A percentile compares a stretch with the other conserved stretches of the same genome.
These are phyloP conservation scores for Arrhamphus sclerolepis DNA, from an alignment of 2,797 vertebrate species.

Conservation along the genomic window DNA sequence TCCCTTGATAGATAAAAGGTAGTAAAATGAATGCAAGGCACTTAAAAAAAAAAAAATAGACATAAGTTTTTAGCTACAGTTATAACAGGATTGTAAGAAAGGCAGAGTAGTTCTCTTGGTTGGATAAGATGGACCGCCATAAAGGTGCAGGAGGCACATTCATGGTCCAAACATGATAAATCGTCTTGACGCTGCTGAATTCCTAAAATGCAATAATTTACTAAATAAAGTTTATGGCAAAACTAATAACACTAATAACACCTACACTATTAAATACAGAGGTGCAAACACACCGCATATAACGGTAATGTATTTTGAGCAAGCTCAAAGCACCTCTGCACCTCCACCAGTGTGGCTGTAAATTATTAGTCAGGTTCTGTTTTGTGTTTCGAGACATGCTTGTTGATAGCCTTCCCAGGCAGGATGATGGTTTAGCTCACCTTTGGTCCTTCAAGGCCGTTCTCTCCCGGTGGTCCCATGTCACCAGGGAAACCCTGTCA, in stretches of 20 bases:
- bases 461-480: slow-evolving; percentile 95
- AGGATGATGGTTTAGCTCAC: slow-evolving; percentile 74
- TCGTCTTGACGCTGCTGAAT: no score
- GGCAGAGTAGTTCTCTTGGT: not conserved
- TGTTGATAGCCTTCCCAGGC: not conserved
- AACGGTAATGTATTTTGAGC: not conserved
- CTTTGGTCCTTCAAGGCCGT: slow-evolving; percentile 94
- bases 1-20: slow-evolving; percentile 81
- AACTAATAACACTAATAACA: not conserved
- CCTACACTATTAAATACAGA: not conserved
- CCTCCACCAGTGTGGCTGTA: not conserved
- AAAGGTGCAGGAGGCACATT: not conserved
- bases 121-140: not conserved
- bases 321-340: not conserved
- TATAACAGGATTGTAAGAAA: not conserved
- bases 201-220: not conserved
- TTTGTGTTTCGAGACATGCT: not conserved
- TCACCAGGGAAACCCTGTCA: slow-evolving; percentile 95
- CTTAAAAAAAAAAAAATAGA: no score
- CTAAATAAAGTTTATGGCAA: not conserved
- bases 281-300: not conserved
- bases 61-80: slow-evolving; percentile 5
- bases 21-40: slow-evolving; percentile 18
- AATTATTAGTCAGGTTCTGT: not conserved
- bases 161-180: not conserved